A percentile compares a stretch with the other conserved stretches of the same genome.
Conservation (phyloP, 2,797 vertebrate genomes). For the Poeciliopsis turneri region DNA sequence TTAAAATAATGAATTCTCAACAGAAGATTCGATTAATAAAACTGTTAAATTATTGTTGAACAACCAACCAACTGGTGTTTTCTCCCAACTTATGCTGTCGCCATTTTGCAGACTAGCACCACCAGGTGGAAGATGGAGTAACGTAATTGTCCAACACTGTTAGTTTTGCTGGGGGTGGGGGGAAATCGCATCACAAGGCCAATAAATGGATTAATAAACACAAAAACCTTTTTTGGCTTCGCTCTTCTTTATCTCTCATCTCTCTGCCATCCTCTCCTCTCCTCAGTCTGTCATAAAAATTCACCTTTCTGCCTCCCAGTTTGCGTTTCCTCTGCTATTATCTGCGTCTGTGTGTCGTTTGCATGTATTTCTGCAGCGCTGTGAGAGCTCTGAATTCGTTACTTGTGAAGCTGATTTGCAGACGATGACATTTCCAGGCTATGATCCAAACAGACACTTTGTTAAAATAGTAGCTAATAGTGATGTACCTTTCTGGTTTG, state of each 20-base stretch:
- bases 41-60: no score
- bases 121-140: no score
- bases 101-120: no score
- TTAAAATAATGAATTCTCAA: no score
- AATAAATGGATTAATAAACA: no score
- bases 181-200: no score
- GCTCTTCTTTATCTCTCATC: constrained; percentile 9
- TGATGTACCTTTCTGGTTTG: not conserved
- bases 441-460: constrained; percentile 12
- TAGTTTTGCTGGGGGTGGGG: no score
- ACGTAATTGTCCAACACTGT: no score
- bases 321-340: constrained; percentile 10
- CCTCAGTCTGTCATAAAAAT: constrained; percentile 17
- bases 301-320: constrained; percentile 9
- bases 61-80: no score
- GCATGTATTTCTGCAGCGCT: constrained; percentile 7
- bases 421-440: constrained; percentile 10
- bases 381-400: not conserved
- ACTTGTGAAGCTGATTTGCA: not conserved
- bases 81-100: no score
- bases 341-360: constrained; percentile 11
- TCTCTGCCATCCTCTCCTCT: constrained; percentile 11
- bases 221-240: not conserved
- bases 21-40: no score
- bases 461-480: constrained; percentile 12